Base-by-base conservation (phyloP, 2,888 invertebrate species). In the Zygothrica quintamaculata region DNA sequence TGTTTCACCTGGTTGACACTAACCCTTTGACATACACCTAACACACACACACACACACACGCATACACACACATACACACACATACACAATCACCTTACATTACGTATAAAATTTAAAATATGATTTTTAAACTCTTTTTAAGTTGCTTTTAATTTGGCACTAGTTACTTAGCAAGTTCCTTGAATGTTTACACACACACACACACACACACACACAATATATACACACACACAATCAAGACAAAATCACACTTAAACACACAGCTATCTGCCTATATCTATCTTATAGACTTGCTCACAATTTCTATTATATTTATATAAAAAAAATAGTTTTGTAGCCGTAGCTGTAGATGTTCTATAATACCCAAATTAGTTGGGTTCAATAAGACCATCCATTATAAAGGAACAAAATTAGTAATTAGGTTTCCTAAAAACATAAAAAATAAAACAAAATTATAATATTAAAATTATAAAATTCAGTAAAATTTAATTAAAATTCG, bases 341-440 rank as follows among this genome's bases (percentile, higher is more conserved):
- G 61, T 53, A 39, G 48, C 57, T 43, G 50, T 57, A 29, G 29
- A 5, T 29, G 44, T 53, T 46, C 25, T 46, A 42, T 46, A 13
- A 6, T 16, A 8, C 50, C 64, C 71, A 71, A 72, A 50, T 44
- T 71, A 72, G 71, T 71, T 72, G 71, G 71, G 64, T 12, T 7
- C 36, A 42, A 34, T 12, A 47, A 48, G 15, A 46, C 51, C 29
- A 31, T 56, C 12, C 9, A 7, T 29, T n/a, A 29, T 5, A 1
- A 29, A 1, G 29, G 29, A n/a, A 22, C 18, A 22, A 22, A 22
- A 22, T 22, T 22, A 22, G 18, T 3, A 2, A 22, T 22, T 22
- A 22, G 18, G 18, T 22, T 22, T 22, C 11, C 11, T 18, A 34
- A 11, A 8, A 12, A 26, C 29, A 5, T 8, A 6, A 44, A 26